Evolutionary conservation across 2,888 invertebrate genomes (phyloP).

Genomic region (Polydrusus cervinus): DNA sequence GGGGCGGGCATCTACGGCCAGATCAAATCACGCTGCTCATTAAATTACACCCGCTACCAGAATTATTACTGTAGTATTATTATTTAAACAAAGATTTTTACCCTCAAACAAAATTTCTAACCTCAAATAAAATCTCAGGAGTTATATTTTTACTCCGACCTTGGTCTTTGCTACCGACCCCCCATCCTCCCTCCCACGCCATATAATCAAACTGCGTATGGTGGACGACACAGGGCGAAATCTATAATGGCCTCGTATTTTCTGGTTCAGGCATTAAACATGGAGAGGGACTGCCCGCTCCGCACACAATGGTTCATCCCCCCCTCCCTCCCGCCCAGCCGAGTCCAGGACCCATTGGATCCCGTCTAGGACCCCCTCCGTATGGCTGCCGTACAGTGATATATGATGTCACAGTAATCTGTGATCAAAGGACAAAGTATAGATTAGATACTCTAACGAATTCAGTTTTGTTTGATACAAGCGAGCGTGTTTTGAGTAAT

Average conservation of each 20-base stretch:
- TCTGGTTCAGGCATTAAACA: conserved; percentile 66
- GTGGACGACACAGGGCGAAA: conserved; percentile 45
- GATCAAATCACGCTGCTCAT: no score
- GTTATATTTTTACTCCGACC: background rate
- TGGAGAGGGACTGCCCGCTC: conserved; percentile 64
- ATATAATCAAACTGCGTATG: conserved; percentile 37
- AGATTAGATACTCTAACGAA: conserved; percentile 27
- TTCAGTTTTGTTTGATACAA: conserved; percentile 10
- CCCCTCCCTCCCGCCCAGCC: conserved; percentile 13
- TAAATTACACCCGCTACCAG: no score
- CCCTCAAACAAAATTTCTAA: background rate
- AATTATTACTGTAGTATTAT: no score
- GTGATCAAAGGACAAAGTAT: conserved; percentile 36
- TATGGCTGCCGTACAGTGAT: conserved; percentile 33
- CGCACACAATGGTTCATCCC: conserved; percentile 54
- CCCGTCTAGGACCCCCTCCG: conserved; percentile 1
- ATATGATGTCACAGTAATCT: conserved; percentile 21
- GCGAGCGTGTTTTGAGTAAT: background rate
- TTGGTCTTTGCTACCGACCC: background rate
- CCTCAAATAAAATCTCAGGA: background rate
- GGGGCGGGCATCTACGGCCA: background rate
- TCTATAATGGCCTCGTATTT: conserved; percentile 58
- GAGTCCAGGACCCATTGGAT: conserved; percentile 29
- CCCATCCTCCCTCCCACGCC: no score
- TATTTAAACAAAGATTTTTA: no score